Evolutionary conservation across 2,113 vertebrate genomes (phyloP).

Genomic region (Lophius piscatorius): DNA sequence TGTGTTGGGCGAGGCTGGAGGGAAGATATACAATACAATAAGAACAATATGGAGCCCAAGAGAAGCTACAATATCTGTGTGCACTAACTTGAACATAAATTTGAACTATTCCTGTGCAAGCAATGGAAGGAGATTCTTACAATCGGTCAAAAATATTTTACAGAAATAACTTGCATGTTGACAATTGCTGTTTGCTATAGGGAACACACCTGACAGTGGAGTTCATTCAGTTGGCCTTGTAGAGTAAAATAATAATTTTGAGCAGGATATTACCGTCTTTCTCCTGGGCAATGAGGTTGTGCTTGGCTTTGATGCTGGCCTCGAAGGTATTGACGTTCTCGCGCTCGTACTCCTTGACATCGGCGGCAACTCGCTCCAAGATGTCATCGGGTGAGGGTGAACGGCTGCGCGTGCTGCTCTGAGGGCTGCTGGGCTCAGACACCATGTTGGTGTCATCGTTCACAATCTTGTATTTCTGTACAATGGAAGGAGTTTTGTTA

Average conservation of each 20-base stretch:
- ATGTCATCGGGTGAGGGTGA: conserved; percentile 96
- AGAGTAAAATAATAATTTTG: neutral
- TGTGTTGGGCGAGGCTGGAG: too few species aligned
- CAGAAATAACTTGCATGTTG: neutral
- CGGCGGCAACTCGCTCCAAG: conserved; percentile 93
- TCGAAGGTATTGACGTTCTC: conserved; percentile 97
- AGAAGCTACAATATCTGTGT: too few species aligned
- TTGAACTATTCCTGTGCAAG: neutral
- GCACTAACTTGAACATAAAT: too few species aligned
- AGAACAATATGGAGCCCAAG: too few species aligned
- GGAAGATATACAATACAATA: too few species aligned
- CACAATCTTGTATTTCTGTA: conserved; percentile 91
- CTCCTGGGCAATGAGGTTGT: conserved; percentile 95
- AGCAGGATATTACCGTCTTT: conserved; percentile 86
- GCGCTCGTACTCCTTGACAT: conserved; percentile 96
- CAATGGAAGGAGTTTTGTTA: neutral
- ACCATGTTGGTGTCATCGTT: conserved; percentile 93
- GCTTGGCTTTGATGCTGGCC: conserved; percentile 95
- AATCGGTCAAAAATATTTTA: too few species aligned
- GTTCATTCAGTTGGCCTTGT: conserved; percentile 69
- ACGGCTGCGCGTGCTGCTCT: conserved; percentile 92
- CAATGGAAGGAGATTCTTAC: neutral
- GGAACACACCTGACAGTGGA: neutral
- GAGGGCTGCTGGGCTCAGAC: conserved; percentile 96
- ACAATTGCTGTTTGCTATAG: neutral